Evolutionary conservation across 2,113 vertebrate species (phyloP).

Genomic region (Emydocephalus ijimae): DNA sequence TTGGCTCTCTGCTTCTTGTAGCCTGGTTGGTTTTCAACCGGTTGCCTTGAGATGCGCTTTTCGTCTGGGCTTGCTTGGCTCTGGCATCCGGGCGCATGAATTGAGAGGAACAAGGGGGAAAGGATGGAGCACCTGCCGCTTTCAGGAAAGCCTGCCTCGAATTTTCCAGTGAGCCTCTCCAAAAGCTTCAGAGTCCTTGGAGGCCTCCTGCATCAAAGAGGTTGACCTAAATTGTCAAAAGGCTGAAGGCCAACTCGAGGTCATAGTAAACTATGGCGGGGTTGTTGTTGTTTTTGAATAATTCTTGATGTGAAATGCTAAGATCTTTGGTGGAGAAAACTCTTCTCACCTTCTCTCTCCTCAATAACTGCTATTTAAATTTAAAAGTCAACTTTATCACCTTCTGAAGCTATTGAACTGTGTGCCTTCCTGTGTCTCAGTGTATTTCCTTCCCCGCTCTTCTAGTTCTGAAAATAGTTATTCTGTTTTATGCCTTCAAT

Average conservation of each 20-base stretch:
- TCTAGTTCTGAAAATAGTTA: neutral
- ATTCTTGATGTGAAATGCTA: neutral
- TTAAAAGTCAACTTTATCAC: neutral
- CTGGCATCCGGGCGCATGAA: neutral
- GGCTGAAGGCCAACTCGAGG: neutral
- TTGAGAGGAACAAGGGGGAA: neutral
- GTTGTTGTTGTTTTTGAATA: neutral
- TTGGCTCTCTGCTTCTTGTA: neutral
- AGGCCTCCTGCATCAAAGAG: neutral
- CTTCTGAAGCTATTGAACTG: neutral
- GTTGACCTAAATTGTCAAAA: neutral
- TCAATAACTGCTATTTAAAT: neutral
- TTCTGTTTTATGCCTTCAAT: neutral
- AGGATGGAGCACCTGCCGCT: neutral
- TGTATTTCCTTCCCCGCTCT: neutral
- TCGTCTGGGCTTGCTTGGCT: neutral
- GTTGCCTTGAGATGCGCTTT: neutral
- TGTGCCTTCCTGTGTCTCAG: neutral
- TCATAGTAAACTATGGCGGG: neutral
- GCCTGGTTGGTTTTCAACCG: neutral
- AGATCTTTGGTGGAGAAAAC: neutral
- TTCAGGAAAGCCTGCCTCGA: neutral
- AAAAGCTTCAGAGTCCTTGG: neutral
- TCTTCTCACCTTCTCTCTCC: neutral
- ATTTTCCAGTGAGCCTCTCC: neutral